Conservation (phyloP, 1,140 invertebrate species). For the Cyrtorhinus lividipennis region DNA sequence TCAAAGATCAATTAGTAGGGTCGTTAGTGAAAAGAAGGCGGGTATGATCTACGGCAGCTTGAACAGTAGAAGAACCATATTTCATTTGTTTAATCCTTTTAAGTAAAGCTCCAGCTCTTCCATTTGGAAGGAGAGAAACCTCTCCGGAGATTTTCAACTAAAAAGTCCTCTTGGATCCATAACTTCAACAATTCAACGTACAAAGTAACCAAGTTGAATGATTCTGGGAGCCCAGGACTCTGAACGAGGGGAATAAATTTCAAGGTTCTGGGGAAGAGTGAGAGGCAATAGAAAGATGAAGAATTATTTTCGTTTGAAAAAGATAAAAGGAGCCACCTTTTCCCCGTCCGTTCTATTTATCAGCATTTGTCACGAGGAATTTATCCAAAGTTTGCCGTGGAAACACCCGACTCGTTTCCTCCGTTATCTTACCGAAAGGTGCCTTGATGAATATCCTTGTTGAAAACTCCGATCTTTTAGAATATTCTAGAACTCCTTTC, state of each 20-base stretch:
- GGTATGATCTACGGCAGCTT: neutral
- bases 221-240: neutral
- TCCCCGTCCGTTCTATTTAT: neutral
- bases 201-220: neutral
- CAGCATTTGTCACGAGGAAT: neutral
- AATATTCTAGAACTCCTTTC: too few species aligned
- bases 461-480: too few species aligned
- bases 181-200: neutral
- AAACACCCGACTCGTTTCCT: too few species aligned
- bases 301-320: neutral
- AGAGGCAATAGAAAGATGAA: neutral
- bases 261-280: neutral
- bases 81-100: neutral
- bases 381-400: too few species aligned
- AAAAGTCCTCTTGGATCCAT: neutral
- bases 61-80: neutral
- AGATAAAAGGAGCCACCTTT: neutral
- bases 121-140: too few species aligned
- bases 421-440: too few species aligned
- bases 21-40: neutral
- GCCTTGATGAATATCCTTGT: too few species aligned
- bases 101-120: neutral
- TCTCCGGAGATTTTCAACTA: neutral
- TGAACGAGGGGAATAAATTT: neutral
- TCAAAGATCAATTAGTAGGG: neutral